Evolutionary conservation across 2,797 vertebrate species (phyloP), one percentile per base, ranked within the genome.

Genomic region (Psittacula derbiana): DNA sequence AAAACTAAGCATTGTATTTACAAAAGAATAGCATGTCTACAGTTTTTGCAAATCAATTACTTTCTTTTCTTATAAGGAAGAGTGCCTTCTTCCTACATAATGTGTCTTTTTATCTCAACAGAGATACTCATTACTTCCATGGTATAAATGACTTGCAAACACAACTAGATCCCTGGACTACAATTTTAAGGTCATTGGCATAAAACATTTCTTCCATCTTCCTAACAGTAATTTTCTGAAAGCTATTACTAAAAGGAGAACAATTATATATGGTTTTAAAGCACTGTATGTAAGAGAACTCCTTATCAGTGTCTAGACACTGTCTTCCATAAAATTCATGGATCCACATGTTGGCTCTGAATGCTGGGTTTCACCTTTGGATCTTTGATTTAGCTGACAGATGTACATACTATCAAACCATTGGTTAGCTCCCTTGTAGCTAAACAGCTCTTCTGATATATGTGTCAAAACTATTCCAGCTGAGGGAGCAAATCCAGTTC

Each of bases 341-440:
- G 81, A 89, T 84, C 88, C 79, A 79, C 23, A 36, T 84, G 78
- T 89, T 95, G 70, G 78, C 82, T 90, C 43, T 4, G 3, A 96
- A 79, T 86, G 90, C 43, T 86, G 87, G 60, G 70, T 95, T 92
- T 95, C 94, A 86, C 90, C 72, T 95, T 89, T 92, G 72, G 71
- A 91, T 96, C 84, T 96, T 85, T 91, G 82, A 90, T 95, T 96
- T 94, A 92, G 76, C 62, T 96, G 94, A 74, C 92, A 97, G 93
- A 94, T 89, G 74, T 70, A 47, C 61, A 88, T 92, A 93, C 96
- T 94, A 91, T 80, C 86, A 80, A 80, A 14, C 69, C 81, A 58
- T 40, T 88, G 95, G 75, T 92, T 92, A 87, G 65, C 60, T 91
- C 43, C 78, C 75, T 94, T 10, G 0, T 38, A 90, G 76, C 65